phyloP scores from a whole-genome alignment of 2,113 vertebrate species.

The Coryphaenoides rupestris region DNA sequence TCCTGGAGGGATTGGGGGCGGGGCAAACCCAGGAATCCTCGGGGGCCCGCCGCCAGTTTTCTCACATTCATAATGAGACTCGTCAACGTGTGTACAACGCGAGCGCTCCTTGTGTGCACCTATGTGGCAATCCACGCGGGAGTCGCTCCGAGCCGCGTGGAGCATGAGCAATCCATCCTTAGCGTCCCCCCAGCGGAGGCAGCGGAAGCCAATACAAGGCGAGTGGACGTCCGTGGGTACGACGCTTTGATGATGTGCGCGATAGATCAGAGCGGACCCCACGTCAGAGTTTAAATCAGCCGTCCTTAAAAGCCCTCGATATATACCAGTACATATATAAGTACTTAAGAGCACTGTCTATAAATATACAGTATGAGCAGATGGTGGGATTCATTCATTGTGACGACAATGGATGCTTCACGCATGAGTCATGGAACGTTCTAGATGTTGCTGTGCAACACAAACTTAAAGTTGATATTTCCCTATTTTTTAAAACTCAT shows the following conservation, averaged over 20 bases:
- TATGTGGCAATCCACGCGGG: conserved; percentile 4
- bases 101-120: background rate
- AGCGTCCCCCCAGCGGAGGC: conserved; percentile 11
- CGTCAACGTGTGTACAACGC: conserved; percentile 5
- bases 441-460: too few species aligned
- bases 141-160: conserved; percentile 9
- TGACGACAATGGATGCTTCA: too few species aligned
- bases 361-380: too few species aligned
- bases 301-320: too few species aligned
- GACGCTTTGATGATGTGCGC: background rate
- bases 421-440: too few species aligned
- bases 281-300: too few species aligned
- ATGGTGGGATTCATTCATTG: too few species aligned
- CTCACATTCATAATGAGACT: conserved; percentile 18
- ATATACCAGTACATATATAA: too few species aligned
- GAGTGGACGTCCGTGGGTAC: conserved; percentile 7
- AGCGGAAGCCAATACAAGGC: conserved; percentile 13
- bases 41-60: conserved; percentile 4
- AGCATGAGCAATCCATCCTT: conserved; percentile 15
- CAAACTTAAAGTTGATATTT: too few species aligned
- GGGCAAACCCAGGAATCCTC: conserved; percentile 10
- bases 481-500: too few species aligned
- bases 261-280: conserved; percentile 2
- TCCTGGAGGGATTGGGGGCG: conserved; percentile 7
- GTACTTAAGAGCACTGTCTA: too few species aligned